Percentiles rank a stretch among this genome's conserved stretches.
These are phyloP conservation scores for Ectropis crepuscularia DNA, from an alignment of 2,888 invertebrate genomes.

Conservation along the genomic window DNA sequence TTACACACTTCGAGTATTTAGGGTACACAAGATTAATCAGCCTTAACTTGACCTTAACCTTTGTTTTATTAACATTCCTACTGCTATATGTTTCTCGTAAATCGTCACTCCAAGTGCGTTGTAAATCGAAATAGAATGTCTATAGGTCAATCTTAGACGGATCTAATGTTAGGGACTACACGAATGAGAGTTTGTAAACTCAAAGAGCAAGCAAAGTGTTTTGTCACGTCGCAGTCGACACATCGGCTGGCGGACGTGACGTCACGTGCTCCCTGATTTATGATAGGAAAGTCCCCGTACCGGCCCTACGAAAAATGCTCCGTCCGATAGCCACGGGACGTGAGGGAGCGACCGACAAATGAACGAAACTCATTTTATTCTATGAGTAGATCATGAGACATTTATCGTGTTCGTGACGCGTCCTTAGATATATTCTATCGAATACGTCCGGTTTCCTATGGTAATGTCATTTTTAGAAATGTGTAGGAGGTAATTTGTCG, in stretches of 20 bases:
- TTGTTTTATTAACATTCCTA: too few relatives aligned
- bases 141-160: conserved; percentile 39
- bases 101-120: not conserved
- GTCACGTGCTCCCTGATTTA: conserved; percentile 77
- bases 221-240: conserved; percentile 71
- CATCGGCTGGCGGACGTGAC: conserved; percentile 69
- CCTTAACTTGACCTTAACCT: too few relatives aligned
- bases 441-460: conserved; percentile 1
- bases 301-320: conserved; percentile 66
- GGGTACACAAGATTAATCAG: too few relatives aligned
- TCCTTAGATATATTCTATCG: conserved; percentile 28
- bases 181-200: conserved; percentile 34
- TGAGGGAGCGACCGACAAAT: conserved; percentile 61
- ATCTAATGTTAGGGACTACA: conserved; percentile 22
- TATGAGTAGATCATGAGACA: conserved; percentile 59
- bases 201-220: conserved; percentile 55
- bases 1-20: too few relatives aligned
- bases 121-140: not conserved
- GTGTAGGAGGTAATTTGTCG: too few relatives aligned
- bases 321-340: conserved; percentile 70
- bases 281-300: conserved; percentile 67
- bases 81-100: not conserved
- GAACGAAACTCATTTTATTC: conserved; percentile 71
- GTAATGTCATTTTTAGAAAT: too few relatives aligned
- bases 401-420: conserved; percentile 52